Conservation (phyloP, 2,113 vertebrate genomes). For the Albula glossodonta region DNA sequence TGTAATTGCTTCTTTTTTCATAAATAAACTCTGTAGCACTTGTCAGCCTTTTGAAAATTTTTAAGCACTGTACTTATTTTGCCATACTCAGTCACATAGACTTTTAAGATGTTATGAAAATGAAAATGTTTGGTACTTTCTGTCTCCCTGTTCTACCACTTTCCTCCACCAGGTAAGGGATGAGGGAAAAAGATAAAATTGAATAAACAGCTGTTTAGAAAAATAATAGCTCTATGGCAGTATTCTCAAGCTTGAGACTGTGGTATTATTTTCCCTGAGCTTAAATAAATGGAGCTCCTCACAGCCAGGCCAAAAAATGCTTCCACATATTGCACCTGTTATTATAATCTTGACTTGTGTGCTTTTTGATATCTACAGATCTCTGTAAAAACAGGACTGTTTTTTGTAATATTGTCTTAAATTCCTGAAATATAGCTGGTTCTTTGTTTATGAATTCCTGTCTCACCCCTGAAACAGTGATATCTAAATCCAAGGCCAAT, state of each 20-base stretch:
- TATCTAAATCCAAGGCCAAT: neutral
- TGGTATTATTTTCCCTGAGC: neutral
- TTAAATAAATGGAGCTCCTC: neutral
- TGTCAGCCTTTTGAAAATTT: neutral
- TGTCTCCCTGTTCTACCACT: too few species aligned
- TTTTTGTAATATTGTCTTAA: neutral
- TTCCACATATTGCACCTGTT: neutral
- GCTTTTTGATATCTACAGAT: neutral
- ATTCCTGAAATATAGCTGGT: neutral
- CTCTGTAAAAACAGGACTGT: neutral
- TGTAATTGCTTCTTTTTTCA: neutral
- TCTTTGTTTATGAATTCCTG: slow-evolving; percentile 1
- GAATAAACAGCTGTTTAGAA: too few species aligned
- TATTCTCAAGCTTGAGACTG: neutral
- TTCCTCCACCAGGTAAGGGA: too few species aligned
- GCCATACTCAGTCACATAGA: too few species aligned
- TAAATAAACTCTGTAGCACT: neutral
- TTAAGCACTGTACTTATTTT: too few species aligned
- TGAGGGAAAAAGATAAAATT: too few species aligned
- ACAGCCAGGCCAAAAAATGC: neutral
- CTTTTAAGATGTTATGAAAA: too few species aligned
- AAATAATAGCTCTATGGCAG: too few species aligned
- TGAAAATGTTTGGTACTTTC: too few species aligned
- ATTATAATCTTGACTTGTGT: neutral
- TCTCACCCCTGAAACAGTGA: neutral